A percentile compares a stretch with the other conserved stretches of the same genome.
phyloP scores from a whole-genome alignment of 2,888 invertebrate species.

The Ectemnius cavifrons region DNA sequence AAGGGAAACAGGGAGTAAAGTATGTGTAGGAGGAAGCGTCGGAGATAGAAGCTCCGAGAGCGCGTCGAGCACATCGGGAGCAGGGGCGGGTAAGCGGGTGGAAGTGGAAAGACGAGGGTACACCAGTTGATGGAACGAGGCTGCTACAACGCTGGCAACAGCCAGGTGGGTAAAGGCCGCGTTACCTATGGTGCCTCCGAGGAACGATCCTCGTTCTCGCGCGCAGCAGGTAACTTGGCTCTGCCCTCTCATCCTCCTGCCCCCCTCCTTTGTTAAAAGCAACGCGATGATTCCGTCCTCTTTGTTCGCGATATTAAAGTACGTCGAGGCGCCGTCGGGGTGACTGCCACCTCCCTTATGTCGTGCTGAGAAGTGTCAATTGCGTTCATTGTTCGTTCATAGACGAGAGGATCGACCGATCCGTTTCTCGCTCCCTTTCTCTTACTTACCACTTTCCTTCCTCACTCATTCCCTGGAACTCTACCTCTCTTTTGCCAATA shows the following conservation, averaged over 20 bases:
- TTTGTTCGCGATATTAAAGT: constrained; percentile 66
- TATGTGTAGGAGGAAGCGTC: constrained; percentile 34
- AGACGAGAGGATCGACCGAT: constrained; percentile 45
- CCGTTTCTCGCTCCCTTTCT: constrained; percentile 23
- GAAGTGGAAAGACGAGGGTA: constrained; percentile 48
- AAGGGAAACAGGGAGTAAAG: constrained; percentile 44
- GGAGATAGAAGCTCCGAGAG: constrained; percentile 31
- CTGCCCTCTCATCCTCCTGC: constrained; percentile 42
- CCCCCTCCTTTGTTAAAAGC: constrained; percentile 60
- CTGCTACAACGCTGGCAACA: constrained; percentile 71
- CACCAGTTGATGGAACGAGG: constrained; percentile 72
- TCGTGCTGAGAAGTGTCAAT: constrained; percentile 57
- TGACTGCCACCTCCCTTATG: constrained; percentile 31
- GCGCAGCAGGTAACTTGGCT: constrained; percentile 53
- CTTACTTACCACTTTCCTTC: constrained; percentile 6
- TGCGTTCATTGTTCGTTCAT: constrained; percentile 59
- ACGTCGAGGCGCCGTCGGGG: constrained; percentile 53
- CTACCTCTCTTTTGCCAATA: background rate
- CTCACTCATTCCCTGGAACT: constrained; percentile 4
- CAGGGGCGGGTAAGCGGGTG: constrained; percentile 37
- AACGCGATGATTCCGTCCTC: constrained; percentile 62
- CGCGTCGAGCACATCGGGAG: constrained; percentile 16
- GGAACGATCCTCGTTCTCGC: constrained; percentile 59
- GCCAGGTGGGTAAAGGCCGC: constrained; percentile 71
- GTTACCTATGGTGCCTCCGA: constrained; percentile 69